Evolutionary conservation across 2,797 vertebrate genomes (phyloP).

Genomic region (Clarias fuscus): DNA sequence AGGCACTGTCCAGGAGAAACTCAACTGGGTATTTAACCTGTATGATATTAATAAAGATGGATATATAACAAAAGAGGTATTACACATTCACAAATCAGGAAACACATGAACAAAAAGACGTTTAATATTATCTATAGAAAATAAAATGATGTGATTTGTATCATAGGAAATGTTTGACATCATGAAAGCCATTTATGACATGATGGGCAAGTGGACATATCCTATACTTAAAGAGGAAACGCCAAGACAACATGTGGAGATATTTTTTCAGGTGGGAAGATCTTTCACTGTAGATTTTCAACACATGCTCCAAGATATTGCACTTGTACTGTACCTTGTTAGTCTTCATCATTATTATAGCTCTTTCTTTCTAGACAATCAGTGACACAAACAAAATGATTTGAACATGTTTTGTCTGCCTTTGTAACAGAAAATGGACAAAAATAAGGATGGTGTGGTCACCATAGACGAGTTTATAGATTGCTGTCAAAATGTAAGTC

Average conservation of each 20-base stretch:
- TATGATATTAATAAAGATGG: constrained; percentile 99
- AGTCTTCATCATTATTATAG: neutral
- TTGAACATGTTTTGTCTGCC: constrained; percentile 20
- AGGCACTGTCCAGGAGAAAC: constrained; percentile 94
- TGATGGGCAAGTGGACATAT: constrained; percentile 99
- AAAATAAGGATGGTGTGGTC: constrained; percentile 97
- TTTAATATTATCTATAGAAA: neutral
- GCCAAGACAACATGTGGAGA: constrained; percentile 93
- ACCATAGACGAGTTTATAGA: constrained; percentile 99
- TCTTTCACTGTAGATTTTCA: neutral
- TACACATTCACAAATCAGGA: neutral
- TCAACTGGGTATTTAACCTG: constrained; percentile 99
- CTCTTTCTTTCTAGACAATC: neutral
- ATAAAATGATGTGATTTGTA: constrained; percentile 22
- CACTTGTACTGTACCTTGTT: neutral
- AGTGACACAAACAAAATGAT: neutral
- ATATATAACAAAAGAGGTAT: constrained; percentile 98
- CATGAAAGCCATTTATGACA: constrained; percentile 99
- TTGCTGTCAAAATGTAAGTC: constrained; percentile 97
- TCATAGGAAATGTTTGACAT: constrained; percentile 97
- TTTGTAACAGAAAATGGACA: constrained; percentile 94
- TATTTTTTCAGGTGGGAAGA: constrained; percentile 91
- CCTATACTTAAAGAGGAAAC: constrained; percentile 94
- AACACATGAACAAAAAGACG: constrained; percentile 21
- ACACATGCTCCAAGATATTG: neutral